Base-by-base conservation (phyloP, 2,797 vertebrate genomes). In the Spheniscus humboldti region DNA sequence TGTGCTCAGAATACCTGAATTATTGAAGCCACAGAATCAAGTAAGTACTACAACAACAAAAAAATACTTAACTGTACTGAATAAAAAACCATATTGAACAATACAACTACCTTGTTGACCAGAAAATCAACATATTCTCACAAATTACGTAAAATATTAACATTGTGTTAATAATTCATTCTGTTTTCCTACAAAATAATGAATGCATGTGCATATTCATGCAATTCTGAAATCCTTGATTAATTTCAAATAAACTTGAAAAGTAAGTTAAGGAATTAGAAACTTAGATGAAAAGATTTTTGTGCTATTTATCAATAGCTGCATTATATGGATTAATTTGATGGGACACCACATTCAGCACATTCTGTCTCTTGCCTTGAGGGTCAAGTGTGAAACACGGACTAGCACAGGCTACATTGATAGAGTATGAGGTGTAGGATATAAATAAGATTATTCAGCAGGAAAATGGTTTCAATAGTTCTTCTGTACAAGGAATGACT, bases 1-100 rank as follows among this genome's bases (percentile, higher is more conserved):
- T 99, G 85, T 99, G 99, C 94, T 99, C 99, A 66, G 99, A 99
- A 97, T 99, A 99, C 95, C 99, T 99, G 97, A 55, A 55, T 76
- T 55, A 67, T 71, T 63, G 25, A 93, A 95, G 45, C 27, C 76
- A 96, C 28, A 90, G 43, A 92, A 75, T 33, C 41, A 84, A 83
- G n/a, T 86, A 31, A 96, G 63, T 62, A 91, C 18, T 27, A 82
- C 18, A 35, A 68, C 11, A 28, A 56, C 41, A 55, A 24, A 35
- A 28, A 47, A 56, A 28, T 8, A 62, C 27, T 71, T 41, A 52
- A 59, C 28, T 48, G 9, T 4, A 73, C 2, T 56, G 22, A 67
- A 75, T 22, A 83, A 2, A 90, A 50, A 88, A 60, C 1, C 2
- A 12, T 31, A 74, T 0, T 41, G 37, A 89, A 85, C 13, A 77